Percentiles rank a stretch among this genome's conserved stretches.
Conservation (phyloP, 2,797 vertebrate genomes). For the Sphenopsis melanotis region DNA sequence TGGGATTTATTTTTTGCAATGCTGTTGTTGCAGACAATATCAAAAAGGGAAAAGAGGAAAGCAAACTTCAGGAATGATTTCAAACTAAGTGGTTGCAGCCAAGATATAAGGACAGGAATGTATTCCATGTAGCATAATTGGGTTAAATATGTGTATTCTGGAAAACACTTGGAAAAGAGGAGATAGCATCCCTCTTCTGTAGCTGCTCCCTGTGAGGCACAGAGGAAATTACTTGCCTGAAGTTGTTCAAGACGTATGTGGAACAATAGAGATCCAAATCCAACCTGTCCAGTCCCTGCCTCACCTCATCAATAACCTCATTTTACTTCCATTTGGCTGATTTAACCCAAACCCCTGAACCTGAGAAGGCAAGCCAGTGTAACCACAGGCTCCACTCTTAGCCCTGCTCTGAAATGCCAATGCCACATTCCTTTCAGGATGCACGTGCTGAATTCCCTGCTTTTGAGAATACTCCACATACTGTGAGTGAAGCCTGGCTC, state of each 20-base stretch:
- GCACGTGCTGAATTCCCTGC: not conserved
- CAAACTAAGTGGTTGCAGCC: not conserved
- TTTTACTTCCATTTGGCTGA: not conserved
- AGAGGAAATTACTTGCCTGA: not conserved
- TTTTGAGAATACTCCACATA: conserved; percentile 41
- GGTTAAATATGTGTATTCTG: not conserved
- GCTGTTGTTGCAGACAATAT: not conserved
- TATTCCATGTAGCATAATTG: not conserved
- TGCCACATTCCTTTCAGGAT: too few species aligned
- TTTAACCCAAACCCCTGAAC: not conserved
- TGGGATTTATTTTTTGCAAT: not conserved
- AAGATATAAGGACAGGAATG: not conserved
- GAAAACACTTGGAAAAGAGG: not conserved
- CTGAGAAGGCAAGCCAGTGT: not conserved
- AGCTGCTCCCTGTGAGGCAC: not conserved
- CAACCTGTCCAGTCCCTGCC: not conserved
- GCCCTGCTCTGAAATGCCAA: not conserved
- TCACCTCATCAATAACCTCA: not conserved
- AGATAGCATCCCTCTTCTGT: not conserved
- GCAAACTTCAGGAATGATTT: not conserved
- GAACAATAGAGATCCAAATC: not conserved
- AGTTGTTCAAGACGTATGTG: not conserved
- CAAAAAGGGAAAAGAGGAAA: not conserved
- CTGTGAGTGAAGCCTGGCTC: conserved; percentile 84
- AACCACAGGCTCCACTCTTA: not conserved